Conservation (phyloP, 2,888 invertebrate genomes). For the Zeuzera pyrina region DNA sequence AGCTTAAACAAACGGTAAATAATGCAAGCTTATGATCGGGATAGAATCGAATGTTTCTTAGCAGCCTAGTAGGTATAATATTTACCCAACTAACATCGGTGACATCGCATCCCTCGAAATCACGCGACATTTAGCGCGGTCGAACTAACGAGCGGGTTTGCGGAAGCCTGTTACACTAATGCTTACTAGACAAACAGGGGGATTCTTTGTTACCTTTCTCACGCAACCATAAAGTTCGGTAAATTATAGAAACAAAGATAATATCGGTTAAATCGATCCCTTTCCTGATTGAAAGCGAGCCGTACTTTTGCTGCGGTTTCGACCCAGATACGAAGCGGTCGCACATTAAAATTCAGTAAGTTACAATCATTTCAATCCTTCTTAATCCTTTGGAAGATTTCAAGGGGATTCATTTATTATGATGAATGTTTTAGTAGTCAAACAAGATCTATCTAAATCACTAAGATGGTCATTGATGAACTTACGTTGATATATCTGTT, state of each 20-base stretch:
- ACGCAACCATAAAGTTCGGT: constrained; percentile 33
- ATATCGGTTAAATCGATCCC: background rate
- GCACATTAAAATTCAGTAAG: constrained; percentile 18
- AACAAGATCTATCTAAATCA: too few relatives aligned
- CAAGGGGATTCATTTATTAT: constrained; percentile 12
- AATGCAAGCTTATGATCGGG: constrained; percentile 16
- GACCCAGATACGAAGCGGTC: constrained; percentile 5
- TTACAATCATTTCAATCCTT: constrained; percentile 12
- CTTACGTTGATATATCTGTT: too few relatives aligned
- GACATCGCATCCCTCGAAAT: too few relatives aligned
- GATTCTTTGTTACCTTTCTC: constrained; percentile 33
- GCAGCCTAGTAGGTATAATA: too few relatives aligned
- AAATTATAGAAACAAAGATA: constrained; percentile 7
- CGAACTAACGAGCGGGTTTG: too few relatives aligned
- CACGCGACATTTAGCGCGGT: too few relatives aligned
- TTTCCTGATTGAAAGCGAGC: too few relatives aligned
- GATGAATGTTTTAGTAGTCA: constrained; percentile 2
- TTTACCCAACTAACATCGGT: too few relatives aligned
- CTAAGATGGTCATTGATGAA: too few relatives aligned
- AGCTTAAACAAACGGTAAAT: constrained; percentile 19
- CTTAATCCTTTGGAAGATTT: constrained; percentile 13
- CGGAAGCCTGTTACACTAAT: constrained; percentile 4
- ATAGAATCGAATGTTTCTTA: too few relatives aligned
- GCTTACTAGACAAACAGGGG: constrained; percentile 33
- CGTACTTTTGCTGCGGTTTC: too few relatives aligned